A percentile compares a stretch with the other conserved stretches of the same genome.
Evolutionary conservation across 92 coral and sea anemone species (phyloP).

Genomic region (Siderastrea siderea): DNA sequence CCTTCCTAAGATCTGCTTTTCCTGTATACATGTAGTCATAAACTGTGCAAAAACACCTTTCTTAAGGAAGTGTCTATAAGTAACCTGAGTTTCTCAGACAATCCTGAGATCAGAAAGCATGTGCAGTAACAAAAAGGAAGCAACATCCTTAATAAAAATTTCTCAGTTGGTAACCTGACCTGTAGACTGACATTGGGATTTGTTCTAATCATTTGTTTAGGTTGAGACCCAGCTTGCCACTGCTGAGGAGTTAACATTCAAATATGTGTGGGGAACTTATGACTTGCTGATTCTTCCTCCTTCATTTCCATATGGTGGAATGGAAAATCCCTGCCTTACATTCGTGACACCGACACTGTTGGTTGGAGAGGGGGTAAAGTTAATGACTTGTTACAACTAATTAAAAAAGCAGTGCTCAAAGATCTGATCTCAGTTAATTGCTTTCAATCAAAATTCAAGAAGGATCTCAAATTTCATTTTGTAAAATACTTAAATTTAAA

Average conservation of each 20-base stretch:
- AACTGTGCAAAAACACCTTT: too few species aligned
- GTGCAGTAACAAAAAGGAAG: too few species aligned
- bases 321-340: conserved; percentile 93
- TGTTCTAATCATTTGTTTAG: conserved; percentile 36
- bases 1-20: too few species aligned
- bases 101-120: too few species aligned
- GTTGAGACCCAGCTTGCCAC: conserved; percentile 82
- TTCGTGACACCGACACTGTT: conserved; percentile 90
- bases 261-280: conserved; percentile 83
- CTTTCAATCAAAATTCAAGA: not conserved
- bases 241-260: conserved; percentile 85
- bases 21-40: too few species aligned
- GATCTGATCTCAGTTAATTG: not conserved
- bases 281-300: conserved; percentile 91
- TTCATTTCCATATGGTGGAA: conserved; percentile 94
- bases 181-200: not conserved
- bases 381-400: not conserved
- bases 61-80: too few species aligned
- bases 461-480: too few species aligned
- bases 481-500: too few species aligned
- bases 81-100: too few species aligned
- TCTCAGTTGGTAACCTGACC: too few species aligned
- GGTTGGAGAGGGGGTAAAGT: conserved; percentile 80
- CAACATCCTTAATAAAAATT: too few species aligned
- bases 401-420: not conserved